Evolutionary conservation across 2,888 invertebrate genomes (phyloP).

Genomic region (Conchocele bisecta): DNA sequence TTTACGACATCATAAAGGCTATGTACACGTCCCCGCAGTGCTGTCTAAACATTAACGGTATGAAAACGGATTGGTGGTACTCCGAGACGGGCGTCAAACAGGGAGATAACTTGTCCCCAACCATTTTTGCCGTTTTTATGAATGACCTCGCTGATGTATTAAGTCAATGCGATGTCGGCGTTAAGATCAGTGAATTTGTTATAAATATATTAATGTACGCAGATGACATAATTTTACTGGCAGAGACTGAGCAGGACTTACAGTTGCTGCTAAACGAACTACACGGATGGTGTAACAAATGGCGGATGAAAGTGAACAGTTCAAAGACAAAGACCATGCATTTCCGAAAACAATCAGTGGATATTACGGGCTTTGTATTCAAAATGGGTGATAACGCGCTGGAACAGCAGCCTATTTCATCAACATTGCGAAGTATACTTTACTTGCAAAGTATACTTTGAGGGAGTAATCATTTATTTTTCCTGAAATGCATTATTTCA

Average conservation of each 20-base stretch:
- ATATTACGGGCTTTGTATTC: not conserved
- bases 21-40: not conserved
- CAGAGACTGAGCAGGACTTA: not conserved
- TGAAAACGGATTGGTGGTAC: not conserved
- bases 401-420: no score
- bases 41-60: not conserved
- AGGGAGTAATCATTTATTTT: no score
- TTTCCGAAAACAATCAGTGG: not conserved
- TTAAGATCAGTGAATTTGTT: not conserved
- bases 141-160: not conserved
- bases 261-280: not conserved
- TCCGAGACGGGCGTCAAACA: not conserved
- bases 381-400: not conserved
- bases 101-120: slow-evolving; percentile 11
- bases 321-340: not conserved
- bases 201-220: not conserved
- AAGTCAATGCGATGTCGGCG: not conserved
- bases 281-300: not conserved
- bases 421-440: no score
- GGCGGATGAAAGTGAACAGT: not conserved
- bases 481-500: no score
- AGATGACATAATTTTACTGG: not conserved
- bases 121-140: slow-evolving; percentile 7
- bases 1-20: slow-evolving; percentile 7
- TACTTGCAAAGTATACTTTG: no score